Percentiles rank a stretch among this genome's conserved stretches.
phyloP scores from a whole-genome alignment of 2,888 invertebrate genomes.

The Adineta ricciae region DNA sequence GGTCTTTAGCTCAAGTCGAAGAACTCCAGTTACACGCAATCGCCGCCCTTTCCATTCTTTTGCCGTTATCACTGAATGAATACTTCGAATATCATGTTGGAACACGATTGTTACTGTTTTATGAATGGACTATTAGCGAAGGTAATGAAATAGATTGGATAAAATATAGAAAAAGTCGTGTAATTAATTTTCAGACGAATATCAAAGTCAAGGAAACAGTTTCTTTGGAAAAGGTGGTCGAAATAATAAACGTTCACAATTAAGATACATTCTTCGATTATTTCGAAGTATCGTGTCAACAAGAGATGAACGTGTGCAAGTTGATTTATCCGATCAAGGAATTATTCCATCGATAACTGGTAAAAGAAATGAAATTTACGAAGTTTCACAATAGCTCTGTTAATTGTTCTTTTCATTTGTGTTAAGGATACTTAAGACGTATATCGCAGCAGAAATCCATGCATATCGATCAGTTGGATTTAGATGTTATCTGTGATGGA shows the following conservation, averaged over 20 bases:
- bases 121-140: constrained; percentile 48
- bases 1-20: constrained; percentile 49
- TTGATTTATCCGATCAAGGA: constrained; percentile 48
- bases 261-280: constrained; percentile 46
- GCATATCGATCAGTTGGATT: constrained; percentile 42
- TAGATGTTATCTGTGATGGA: constrained; percentile 50
- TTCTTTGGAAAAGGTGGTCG: constrained; percentile 48
- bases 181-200: constrained; percentile 41
- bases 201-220: constrained; percentile 49
- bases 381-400: no score
- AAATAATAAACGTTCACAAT: constrained; percentile 48
- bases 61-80: constrained; percentile 46
- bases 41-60: constrained; percentile 44
- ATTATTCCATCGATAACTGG: constrained; percentile 44
- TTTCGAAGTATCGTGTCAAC: constrained; percentile 47
- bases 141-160: constrained; percentile 34
- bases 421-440: constrained; percentile 40
- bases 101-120: constrained; percentile 44
- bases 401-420: background rate
- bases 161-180: no score
- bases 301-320: constrained; percentile 43
- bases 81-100: constrained; percentile 49
- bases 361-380: constrained; percentile 36
- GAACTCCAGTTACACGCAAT: constrained; percentile 49
- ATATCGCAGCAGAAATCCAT: constrained; percentile 39